Evolutionary conservation across 2,113 vertebrate genomes (phyloP), one percentile per base, ranked within the genome.

Genomic region (Hepsetus odoe): DNA sequence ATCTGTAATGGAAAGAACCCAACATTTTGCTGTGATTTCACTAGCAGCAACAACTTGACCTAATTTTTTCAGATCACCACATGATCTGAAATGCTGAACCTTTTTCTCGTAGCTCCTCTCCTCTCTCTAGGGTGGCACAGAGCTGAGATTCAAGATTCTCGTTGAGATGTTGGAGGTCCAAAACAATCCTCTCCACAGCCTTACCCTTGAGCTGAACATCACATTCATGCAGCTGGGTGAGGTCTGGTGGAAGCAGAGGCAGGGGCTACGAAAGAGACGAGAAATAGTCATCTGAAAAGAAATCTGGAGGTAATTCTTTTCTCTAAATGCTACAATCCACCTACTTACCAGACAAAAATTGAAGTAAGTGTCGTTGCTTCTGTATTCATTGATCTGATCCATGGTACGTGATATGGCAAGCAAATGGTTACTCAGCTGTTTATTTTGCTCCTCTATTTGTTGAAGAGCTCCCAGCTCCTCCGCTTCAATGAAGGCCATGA

Each of bases 261-360:
- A 74, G 24, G 16, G 58, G 26, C 72, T 74, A 20, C 33, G 35
- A 49, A 5, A 35, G 13, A 16, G 26, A 64, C 32, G n/a, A 1
- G 22, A 5, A 0, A 22, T 49, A 49, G 2, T 49, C n/a, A 38
- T 12, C 10, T 28, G 14, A 59, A 2, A 10, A 14, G 4, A 5
- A 1, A 32, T n/a, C 18, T 33, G 9, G 32, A 12, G 38, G 12
- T 24, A 4, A 16, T 26, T 18, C 16, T 11, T 28, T 49, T 53
- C 20, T 33, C 20, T 22, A 22, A 8, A 40, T 22, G 3, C 2
- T 7, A 13, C 20, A 32, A 26, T 61, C 3, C 44, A n/a, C 20
- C 3, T 49, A 74, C 72, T 59, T 44, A 78, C 76, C 66, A 18
- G 64, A 46, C 42, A 30, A 42, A 70, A 78, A 26, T 78, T 78